Evolutionary conservation across 2,888 invertebrate species (phyloP), one percentile per base, ranked within the genome.

Genomic region (Eristalis pertinax): DNA sequence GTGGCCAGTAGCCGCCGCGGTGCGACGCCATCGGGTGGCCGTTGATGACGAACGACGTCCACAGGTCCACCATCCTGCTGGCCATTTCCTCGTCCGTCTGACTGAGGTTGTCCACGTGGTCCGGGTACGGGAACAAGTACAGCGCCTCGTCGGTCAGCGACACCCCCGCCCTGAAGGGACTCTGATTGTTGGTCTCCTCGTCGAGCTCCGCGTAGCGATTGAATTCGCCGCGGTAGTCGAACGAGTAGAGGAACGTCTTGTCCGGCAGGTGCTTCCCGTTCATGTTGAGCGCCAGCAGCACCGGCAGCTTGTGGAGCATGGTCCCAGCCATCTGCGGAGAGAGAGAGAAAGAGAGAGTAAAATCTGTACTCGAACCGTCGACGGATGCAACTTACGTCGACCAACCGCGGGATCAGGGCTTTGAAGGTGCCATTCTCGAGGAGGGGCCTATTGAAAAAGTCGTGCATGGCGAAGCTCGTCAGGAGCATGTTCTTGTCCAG

Each of bases 141-240:
- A 95, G 92, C 0, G 95, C 92, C 89, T 95, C 95, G 87, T 95
- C 94, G 1, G 95, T 94, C 69, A 95, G 93, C 13, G 94, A 94
- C 3, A 94, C 94, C 0, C 95, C 94, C 38, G 93, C 94, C 50
- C 90, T 91, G 84, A 94, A 94, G 0, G 94, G 93, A 26, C 92
- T 91, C 68, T 92, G 92, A 89, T 92, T 91, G 58, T 93, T 93
- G 41, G 92, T 93, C 78, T 92, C 92, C 79, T 92, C 92, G 65
- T 92, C 92, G 89, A 92, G 90, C 43, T 93, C 93, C 0, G 91
- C 90, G 90, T 93, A 93, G 10, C 93, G 91, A 90, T 92, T 93
- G 67, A 91, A 92, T 89, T 93, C 91, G 68, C 94, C 94, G 35
- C 90, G 90, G 89, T 93, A 94, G 72, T 94, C 94, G 81, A 94